These are phyloP conservation scores for Perca schrenkii DNA, from an alignment of 2,113 vertebrate genomes.

Conservation along the genomic window DNA sequence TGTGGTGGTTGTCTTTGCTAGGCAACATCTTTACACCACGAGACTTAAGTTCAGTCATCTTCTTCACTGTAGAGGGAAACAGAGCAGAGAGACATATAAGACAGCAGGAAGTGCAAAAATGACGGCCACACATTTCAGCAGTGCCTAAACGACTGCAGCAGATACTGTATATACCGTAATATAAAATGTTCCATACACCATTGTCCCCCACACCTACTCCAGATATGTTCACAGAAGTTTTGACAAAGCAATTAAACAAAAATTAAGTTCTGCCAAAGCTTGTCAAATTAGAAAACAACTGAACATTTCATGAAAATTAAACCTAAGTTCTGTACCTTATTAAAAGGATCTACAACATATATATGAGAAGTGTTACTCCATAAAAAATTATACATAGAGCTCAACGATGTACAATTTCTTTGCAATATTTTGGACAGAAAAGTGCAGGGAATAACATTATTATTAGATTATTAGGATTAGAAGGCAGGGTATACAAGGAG, in stretches of 20 bases:
- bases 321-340: background rate
- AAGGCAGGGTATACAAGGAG: background rate
- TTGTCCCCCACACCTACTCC: background rate
- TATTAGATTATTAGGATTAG: background rate
- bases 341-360: background rate
- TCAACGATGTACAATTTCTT: background rate
- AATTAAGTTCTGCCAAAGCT: background rate
- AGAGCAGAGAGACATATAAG: slow-evolving; percentile 3
- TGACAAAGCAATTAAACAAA: background rate
- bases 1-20: slow-evolving; percentile 98
- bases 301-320: background rate
- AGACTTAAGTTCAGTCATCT: slow-evolving; percentile 98
- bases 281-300: background rate
- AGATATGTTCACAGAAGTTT: slow-evolving; percentile 6
- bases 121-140: slow-evolving; percentile 9
- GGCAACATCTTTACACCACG: slow-evolving; percentile 98
- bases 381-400: background rate
- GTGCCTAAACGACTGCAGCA: slow-evolving; percentile 1
- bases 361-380: background rate
- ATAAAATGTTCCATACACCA: background rate
- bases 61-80: slow-evolving; percentile 90
- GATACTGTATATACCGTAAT: background rate
- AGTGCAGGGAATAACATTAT: background rate
- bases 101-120: slow-evolving; percentile 4
- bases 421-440: background rate